Base-by-base conservation (phyloP, 2,888 invertebrate species). In the Eulithis prunata region DNA sequence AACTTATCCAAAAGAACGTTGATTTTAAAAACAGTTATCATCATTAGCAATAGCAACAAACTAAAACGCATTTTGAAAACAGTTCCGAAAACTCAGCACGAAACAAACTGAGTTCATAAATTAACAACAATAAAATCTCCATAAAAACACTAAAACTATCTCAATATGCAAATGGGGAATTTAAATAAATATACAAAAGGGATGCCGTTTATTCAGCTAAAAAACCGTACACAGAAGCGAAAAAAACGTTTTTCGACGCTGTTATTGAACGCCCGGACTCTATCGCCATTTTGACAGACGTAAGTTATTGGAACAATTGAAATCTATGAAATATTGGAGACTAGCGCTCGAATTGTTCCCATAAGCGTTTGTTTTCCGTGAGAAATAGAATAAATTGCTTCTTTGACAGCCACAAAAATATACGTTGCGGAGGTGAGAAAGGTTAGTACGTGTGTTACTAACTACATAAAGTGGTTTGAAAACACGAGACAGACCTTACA, bases 291-390 rank as follows among this genome's bases (percentile, higher is more conserved):
- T 73, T 83, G 86, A 83, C 85, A 84, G 82, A 74, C 81, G 76
- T 82, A 80, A 83, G 78, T 82, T 83, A 84, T 84, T 82, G 84
- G 76, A 75, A 77, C 83, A 78, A 80, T 81, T 74, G 74, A 75
- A 79, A 77, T 78, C 73, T 75, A 78, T 84, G 83, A 85, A 85
- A 86, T 85, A 85, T 85, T 82, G 82, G 77, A 80, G 78, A 78
- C 74, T 75, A 72, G 68, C 72, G 64, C 71, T 72, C 58, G 73
- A 76, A 75, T 75, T 71, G 75, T 73, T 78, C 69, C 69, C 52
- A 66, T 70, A 73, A 79, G 72, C 70, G 70, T 58, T 71, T 68
- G 72, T 75, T 72, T 74, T 74, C 60, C 51, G 62, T 58, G 69
- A 66, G 69, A 74, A 74, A 74, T 76, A 63, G 45, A 68, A 70